A percentile compares a stretch with the other conserved stretches of the same genome.
Evolutionary conservation across 2,113 vertebrate species (phyloP).

Genomic region (Callionymus lyra): DNA sequence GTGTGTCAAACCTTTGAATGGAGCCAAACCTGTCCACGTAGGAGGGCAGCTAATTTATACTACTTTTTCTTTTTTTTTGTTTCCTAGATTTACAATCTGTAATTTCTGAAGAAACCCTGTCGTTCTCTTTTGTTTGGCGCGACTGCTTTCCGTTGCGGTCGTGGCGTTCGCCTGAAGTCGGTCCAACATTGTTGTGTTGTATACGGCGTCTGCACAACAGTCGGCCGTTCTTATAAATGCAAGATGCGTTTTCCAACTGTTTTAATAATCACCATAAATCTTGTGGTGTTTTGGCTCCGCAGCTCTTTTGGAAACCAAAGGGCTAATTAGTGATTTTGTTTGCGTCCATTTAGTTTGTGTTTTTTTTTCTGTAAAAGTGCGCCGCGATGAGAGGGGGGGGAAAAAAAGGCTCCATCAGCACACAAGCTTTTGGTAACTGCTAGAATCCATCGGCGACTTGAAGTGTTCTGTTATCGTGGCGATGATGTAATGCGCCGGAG

Average conservation of each 20-base stretch:
- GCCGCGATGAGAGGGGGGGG: too few species aligned
- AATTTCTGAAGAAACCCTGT: background rate
- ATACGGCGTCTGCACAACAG: conserved; percentile 6
- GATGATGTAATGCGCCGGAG: conserved; percentile 33
- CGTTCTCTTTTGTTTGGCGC: conserved; percentile 4
- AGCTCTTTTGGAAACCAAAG: conserved; percentile 15
- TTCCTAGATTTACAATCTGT: conserved; percentile 14
- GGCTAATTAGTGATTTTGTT: conserved; percentile 14
- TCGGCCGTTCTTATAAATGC: conserved; percentile 10
- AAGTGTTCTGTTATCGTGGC: conserved; percentile 24
- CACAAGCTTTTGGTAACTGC: conserved; percentile 12
- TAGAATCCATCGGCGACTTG: conserved; percentile 25
- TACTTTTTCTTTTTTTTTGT: conserved; percentile 10
- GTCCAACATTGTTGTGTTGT: conserved; percentile 13
- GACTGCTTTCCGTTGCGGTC: conserved; percentile 4
- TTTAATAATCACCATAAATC: conserved; percentile 8
- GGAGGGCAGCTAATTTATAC: conserved; percentile 13
- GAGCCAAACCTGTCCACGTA: conserved; percentile 3
- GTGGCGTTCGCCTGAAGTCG: conserved; percentile 6
- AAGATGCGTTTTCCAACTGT: conserved; percentile 7
- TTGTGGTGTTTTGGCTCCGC: conserved; percentile 7
- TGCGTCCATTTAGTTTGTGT: conserved; percentile 10
- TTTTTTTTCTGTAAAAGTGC: conserved; percentile 19
- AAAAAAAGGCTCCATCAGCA: conserved; percentile 8
- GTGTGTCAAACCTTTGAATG: conserved; percentile 3